phyloP scores from a whole-genome alignment of 2,113 vertebrate genomes.

The Narcine bancroftii region DNA sequence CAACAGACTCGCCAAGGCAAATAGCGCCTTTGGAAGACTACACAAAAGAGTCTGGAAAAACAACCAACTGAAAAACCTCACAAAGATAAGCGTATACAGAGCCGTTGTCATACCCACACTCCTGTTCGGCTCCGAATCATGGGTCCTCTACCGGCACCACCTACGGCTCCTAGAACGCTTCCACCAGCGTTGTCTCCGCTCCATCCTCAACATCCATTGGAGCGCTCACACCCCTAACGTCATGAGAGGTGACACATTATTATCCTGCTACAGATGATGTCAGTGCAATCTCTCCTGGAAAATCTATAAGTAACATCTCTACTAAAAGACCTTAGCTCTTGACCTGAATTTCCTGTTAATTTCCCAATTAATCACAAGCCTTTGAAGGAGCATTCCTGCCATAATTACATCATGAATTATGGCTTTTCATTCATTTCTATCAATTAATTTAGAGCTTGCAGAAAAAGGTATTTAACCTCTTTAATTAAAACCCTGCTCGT shows the following conservation, averaged over 20 bases:
- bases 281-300: neutral
- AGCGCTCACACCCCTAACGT: no score
- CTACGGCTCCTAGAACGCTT: no score
- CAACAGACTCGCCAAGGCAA: no score
- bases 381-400: neutral
- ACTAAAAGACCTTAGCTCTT: neutral
- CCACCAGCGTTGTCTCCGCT: no score
- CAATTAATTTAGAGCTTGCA: neutral
- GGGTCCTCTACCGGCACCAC: no score
- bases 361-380: neutral
- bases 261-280: neutral
- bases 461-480: neutral
- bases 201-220: no score
- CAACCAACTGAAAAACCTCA: no score
- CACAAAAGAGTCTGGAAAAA: no score
- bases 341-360: neutral
- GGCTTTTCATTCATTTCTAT: neutral
- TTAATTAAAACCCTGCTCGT: neutral
- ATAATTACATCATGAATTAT: neutral
- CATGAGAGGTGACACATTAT: neutral
- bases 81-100: no score
- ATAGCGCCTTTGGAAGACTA: no score
- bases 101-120: no score
- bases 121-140: no score
- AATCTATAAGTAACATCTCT: neutral